Evolutionary conservation across 1,140 invertebrate species (phyloP).

Genomic region (Himalopsyche phryganea): DNA sequence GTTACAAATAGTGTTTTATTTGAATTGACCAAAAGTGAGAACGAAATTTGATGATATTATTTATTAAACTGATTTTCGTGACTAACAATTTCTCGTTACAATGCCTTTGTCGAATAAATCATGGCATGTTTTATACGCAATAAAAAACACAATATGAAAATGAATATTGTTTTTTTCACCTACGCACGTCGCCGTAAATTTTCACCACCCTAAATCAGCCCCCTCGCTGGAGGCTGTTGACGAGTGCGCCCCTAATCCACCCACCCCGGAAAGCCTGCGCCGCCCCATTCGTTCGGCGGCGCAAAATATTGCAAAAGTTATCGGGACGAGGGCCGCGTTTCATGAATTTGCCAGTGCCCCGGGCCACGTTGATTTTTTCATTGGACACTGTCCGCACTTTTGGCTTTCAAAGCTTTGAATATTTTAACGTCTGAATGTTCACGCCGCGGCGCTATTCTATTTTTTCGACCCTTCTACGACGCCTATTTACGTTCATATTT

Average conservation of each 20-base stretch:
- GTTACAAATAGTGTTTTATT: too few species aligned
- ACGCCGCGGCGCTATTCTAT: background rate
- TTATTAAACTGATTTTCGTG: too few species aligned
- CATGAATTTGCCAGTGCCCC: constrained; percentile 23
- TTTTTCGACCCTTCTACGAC: constrained; percentile 1
- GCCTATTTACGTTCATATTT: background rate
- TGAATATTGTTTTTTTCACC: too few species aligned
- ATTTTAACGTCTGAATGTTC: constrained; percentile 26
- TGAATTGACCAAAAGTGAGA: too few species aligned
- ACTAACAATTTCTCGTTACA: too few species aligned
- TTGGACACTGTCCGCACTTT: constrained; percentile 12
- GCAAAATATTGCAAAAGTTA: constrained; percentile 20
- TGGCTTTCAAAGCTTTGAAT: constrained; percentile 24
- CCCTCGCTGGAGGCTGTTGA: background rate
- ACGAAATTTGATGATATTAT: too few species aligned
- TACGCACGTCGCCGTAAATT: background rate
- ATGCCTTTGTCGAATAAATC: too few species aligned
- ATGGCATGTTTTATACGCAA: too few species aligned
- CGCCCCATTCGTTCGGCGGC: background rate
- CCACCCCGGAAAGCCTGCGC: background rate
- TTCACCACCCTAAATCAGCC: background rate
- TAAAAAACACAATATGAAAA: too few species aligned
- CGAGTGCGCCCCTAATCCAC: background rate
- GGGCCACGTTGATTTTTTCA: constrained; percentile 9
- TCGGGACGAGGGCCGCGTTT: constrained; percentile 14